Evolutionary conservation across 1,140 invertebrate species (phyloP).

Genomic region (Achroia grisella): DNA sequence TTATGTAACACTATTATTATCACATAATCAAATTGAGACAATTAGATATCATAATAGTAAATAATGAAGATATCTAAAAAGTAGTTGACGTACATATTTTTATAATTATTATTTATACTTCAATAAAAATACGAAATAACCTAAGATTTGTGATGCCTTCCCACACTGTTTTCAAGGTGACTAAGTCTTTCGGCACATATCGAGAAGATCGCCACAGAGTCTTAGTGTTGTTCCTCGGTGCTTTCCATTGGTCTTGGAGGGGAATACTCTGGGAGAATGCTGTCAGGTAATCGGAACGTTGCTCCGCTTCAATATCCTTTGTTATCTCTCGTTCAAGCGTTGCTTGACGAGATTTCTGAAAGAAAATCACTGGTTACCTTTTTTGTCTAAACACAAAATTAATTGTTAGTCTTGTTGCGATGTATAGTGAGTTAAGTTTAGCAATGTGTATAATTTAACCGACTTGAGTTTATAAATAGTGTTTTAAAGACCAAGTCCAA

Average conservation of each 20-base stretch:
- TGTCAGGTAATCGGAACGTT: slow-evolving; percentile 20
- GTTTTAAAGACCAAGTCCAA: no score
- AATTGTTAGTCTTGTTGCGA: no score
- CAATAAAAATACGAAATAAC: slow-evolving; percentile 38
- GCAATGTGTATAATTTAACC: no score
- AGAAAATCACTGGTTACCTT: neutral
- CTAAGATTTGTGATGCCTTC: slow-evolving; percentile 75
- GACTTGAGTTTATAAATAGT: no score
- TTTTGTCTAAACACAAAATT: no score
- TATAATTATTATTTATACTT: no score
- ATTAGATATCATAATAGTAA: no score
- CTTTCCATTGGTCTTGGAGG: slow-evolving; percentile 54
- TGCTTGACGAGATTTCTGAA: slow-evolving; percentile 41
- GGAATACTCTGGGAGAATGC: slow-evolving; percentile 74
- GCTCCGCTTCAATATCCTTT: slow-evolving; percentile 53
- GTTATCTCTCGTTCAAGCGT: slow-evolving; percentile 51
- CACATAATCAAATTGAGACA: no score
- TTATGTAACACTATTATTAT: no score
- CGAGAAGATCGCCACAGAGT: slow-evolving; percentile 70
- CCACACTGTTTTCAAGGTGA: slow-evolving; percentile 77
- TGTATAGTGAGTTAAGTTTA: no score
- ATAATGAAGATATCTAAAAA: no score
- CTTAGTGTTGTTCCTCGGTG: slow-evolving; percentile 66
- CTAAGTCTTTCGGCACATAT: slow-evolving; percentile 72
- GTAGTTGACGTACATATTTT: no score